Base-by-base conservation (phyloP, 1,140 invertebrate species). In the Achroia grisella region DNA sequence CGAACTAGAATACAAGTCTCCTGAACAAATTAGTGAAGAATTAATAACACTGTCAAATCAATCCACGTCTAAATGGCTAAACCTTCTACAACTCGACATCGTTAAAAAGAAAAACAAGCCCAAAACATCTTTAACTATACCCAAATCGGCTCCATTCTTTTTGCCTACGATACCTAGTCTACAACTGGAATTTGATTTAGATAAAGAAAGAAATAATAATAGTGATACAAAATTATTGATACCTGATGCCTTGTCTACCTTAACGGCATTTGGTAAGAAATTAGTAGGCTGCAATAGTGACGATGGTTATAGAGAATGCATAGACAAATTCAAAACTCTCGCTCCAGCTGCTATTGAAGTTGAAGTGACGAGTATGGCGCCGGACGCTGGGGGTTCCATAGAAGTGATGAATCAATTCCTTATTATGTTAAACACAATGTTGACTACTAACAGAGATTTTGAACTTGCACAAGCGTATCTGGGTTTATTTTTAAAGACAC, bases 71-170 rank as follows among this genome's bases (percentile, higher is more conserved):
- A 90, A 95, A 67, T 99, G 97, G 98, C 91, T 96, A 39, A 98
- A 98, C 87, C 80, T 99, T 2, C 86, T 99, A 0, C 91, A 97
- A 77, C 87, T 99, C 33, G 97, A 99, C 64, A 82, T 94, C 1
- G 94, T 99, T 1, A 97, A 94, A 73, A 91, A 91, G 53, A 88
- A 95, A 52, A 99, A 99, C 78, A 98, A 97, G 74, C 97, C 97
- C 0, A 95, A 93, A 80, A 92, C 93, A 37, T 87, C 94, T 4
- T 88, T 91, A 0, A 96, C 96, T 67, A 88, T 89, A 0, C 92
- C 93, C 0, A 95, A 95, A 86, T 89, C 90, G 14, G 96, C 97
- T 0, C 97, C 97, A 0, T 99, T 99, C 86, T 99, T 99, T 72
- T 77, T 99, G 29, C 96, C 97, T 0, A 97, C 96, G 0, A 88